Percentiles rank a stretch among this genome's conserved stretches.
phyloP scores from a whole-genome alignment of 2,113 vertebrate genomes.

The Takifugu flavidus region DNA sequence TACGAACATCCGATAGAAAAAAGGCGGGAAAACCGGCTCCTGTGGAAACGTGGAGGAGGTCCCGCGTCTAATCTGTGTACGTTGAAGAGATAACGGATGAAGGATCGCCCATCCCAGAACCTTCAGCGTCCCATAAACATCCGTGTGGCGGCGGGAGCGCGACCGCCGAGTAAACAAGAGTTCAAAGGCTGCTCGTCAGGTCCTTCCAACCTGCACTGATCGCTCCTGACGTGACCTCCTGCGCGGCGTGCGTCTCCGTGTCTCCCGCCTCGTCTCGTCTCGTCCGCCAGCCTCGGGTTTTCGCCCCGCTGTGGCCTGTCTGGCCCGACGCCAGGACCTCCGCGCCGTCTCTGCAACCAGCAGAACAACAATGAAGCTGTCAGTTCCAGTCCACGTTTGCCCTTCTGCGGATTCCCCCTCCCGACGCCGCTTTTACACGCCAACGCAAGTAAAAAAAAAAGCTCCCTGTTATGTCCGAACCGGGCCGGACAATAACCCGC shows the following conservation, averaged over 20 bases:
- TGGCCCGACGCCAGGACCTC: conserved; percentile 44
- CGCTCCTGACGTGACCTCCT: conserved; percentile 53
- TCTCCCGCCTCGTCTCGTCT: conserved; percentile 44
- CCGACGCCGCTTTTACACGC: conserved; percentile 9
- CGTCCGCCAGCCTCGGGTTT: conserved; percentile 29
- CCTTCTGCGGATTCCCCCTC: conserved; percentile 16
- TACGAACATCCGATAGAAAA: conserved; percentile 14
- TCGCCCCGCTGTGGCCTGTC: conserved; percentile 41
- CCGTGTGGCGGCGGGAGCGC: too few relatives aligned
- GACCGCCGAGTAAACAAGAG: conserved; percentile 21
- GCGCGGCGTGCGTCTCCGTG: conserved; percentile 47
- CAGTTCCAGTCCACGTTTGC: conserved; percentile 26
- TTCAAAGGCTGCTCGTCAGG: conserved; percentile 41
- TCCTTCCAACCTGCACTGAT: conserved; percentile 55
- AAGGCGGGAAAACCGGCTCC: too few relatives aligned
- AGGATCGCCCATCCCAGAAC: too few relatives aligned
- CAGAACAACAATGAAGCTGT: conserved; percentile 26
- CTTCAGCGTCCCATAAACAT: too few relatives aligned
- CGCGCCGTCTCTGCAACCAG: conserved; percentile 20
- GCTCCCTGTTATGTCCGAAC: neutral
- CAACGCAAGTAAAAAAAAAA: neutral
- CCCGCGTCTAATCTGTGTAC: neutral
- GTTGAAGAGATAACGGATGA: neutral
- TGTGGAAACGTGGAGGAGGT: neutral
- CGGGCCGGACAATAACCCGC: conserved; percentile 10